Evolutionary conservation across 2,113 vertebrate genomes (phyloP), one percentile per base, ranked within the genome.

Genomic region (Tychaedon coryphoeus): DNA sequence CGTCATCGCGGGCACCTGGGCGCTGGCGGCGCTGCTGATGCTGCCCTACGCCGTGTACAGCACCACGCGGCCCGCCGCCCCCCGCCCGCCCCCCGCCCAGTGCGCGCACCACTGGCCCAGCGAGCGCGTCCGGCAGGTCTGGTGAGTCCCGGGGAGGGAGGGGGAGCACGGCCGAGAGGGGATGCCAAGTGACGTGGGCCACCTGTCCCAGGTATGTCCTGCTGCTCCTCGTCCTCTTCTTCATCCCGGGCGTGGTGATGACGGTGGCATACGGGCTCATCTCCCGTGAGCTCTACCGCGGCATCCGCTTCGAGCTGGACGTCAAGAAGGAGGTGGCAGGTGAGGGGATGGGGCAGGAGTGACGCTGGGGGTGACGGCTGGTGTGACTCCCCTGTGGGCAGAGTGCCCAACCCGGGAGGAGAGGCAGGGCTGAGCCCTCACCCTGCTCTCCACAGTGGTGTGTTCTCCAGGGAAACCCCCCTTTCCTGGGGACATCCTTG

Each of bases 1-100:
- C 8, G 99, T 99, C 85, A 99, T 99, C 23, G 97, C 98, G 2
- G 96, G 98, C 54, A 99, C 99, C 2, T 99, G 99, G 99, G 93
- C 98, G 25, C 79, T 99, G 76, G 99, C 99, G 1, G 98, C 98
- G 10, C 70, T 99, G 88, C 98, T 99, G 76, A 99, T 99, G 99
- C 97, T 98, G 83, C 99, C 99, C 5, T 99, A 99, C 65, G 99
- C 98, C 0, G 93, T 99, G 76, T 98, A 99, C 98, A 99, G 98
- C 69, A 96, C 97, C 47, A 97, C 99, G 45, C 95, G 97, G 9
- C 69, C 97, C 5, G 23, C 97, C 28, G 98, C 80, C 95, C 97
- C 85, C 10, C 85, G 17, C 22, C 65, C 61, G 1, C 85, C 85
- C 11, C 95, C 90, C 19, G 97, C 98, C 48, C 98, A 97, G 93